Evolutionary conservation across 2,113 vertebrate genomes (phyloP).

Genomic region (Acanthisitta chloris): DNA sequence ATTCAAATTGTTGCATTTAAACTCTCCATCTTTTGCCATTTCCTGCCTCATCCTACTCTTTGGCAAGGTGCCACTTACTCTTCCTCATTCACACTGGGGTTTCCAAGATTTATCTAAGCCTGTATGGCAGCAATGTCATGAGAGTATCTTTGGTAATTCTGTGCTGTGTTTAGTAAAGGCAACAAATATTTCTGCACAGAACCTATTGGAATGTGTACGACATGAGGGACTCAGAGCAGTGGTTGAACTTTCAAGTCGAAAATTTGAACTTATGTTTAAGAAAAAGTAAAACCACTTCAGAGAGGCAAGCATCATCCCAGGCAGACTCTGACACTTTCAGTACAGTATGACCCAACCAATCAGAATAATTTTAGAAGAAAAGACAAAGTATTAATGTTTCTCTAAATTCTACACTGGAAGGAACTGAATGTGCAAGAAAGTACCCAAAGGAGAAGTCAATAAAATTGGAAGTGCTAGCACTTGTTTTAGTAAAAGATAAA

Average conservation of each 20-base stretch:
- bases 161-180: neutral
- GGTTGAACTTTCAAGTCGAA: neutral
- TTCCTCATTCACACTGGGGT: neutral
- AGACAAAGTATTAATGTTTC: neutral
- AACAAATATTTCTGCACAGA: neutral
- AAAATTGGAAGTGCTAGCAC: neutral
- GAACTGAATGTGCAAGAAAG: neutral
- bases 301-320: neutral
- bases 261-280: neutral
- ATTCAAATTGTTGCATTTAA: neutral
- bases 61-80: neutral
- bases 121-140: neutral
- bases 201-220: neutral
- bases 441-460: neutral
- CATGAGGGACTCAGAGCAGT: neutral
- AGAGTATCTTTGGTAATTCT: neutral
- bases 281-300: neutral
- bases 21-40: neutral
- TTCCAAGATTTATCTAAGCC: neutral
- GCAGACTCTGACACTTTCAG: neutral
- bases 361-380: neutral
- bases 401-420: neutral
- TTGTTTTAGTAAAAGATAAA: neutral
- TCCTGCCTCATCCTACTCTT: neutral
- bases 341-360: neutral